These are phyloP conservation scores for Escarpia spicata DNA, from an alignment of 2,888 invertebrate genomes.

Conservation along the genomic window DNA sequence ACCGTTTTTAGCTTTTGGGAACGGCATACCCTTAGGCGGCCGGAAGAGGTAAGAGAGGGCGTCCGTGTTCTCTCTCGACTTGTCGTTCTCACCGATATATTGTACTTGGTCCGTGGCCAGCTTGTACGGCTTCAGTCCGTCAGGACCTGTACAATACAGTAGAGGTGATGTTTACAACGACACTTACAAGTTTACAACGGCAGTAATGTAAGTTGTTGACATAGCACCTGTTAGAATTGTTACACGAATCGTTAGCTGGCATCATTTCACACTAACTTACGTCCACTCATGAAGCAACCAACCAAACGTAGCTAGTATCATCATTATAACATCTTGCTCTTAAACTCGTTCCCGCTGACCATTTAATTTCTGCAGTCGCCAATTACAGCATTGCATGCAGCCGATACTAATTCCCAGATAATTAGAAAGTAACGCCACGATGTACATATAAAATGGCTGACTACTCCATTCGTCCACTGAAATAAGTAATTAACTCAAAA, in stretches of 20 bases:
- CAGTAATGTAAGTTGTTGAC: neutral
- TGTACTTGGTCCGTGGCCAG: slow-evolving; percentile 43
- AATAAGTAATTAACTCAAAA: too few relatives aligned
- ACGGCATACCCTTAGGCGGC: slow-evolving; percentile 46
- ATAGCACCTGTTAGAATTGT: neutral
- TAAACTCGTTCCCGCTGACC: too few relatives aligned
- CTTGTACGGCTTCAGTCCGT: slow-evolving; percentile 47
- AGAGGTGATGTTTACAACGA: neutral
- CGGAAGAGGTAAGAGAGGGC: slow-evolving; percentile 51
- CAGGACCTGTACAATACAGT: slow-evolving; percentile 45
- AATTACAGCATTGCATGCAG: too few relatives aligned
- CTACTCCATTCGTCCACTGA: too few relatives aligned
- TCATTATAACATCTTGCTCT: too few relatives aligned
- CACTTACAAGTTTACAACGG: neutral
- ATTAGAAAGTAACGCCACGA: too few relatives aligned
- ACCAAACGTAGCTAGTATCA: too few relatives aligned
- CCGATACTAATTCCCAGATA: too few relatives aligned
- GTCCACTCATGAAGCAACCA: too few relatives aligned
- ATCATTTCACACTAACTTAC: neutral
- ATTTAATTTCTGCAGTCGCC: too few relatives aligned
- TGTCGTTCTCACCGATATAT: slow-evolving; percentile 45
- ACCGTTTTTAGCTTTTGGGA: slow-evolving; percentile 53
- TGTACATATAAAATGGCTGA: too few relatives aligned
- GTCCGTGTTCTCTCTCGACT: slow-evolving; percentile 50
- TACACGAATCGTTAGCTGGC: neutral